Base-by-base conservation (phyloP, 1,140 invertebrate species). In the Brachionus calyciflorus region DNA sequence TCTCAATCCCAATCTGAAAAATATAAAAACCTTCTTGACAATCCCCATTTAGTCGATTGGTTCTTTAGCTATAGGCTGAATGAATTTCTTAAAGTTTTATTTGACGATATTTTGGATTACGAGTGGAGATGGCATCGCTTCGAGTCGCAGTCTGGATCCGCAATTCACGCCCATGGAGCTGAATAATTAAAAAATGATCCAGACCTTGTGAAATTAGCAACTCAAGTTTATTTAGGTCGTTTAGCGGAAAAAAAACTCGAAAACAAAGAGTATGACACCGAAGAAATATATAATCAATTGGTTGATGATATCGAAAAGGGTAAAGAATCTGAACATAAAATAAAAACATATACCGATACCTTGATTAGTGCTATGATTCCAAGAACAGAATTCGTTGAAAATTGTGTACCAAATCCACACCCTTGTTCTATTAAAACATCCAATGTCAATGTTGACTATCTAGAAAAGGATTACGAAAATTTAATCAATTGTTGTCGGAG, bases 221-320 rank as follows among this genome's bases (percentile, higher is more conserved):
- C 24, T 37, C 30, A 60, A n/a, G 3, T 60, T 0, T 60, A 60
- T n/a, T 33, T 37, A 2, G 55, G 55, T 4, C 30, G 28, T 9
- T 60, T 60, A 9, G 55, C 30, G 9, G 55, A 60, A 37, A 60
- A 57, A 57, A 60, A 60, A 37, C 0, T 60, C n/a, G 55, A 60
- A 40, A 60, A 60, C 1, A 40, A 60, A 40, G 17, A 60, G 6
- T 60, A 60, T n/a, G 53, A 55, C 2, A 9, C 53, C 1, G 30
- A 60, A 40, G 55, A 60, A 60, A 12, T 28, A 14, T 55, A 55
- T 55, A 4, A n/a, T 12, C 0, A 55, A 0, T 33, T 28, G 6
- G 10, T 55, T 0, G 33, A 30, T 28, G 53, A 30, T n/a, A n/a
- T 55, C 1, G 12, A 28, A 3, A 55, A 14, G 9, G 53, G 53